phyloP scores from a whole-genome alignment of 2,113 vertebrate species.

The Cyanistes caeruleus region DNA sequence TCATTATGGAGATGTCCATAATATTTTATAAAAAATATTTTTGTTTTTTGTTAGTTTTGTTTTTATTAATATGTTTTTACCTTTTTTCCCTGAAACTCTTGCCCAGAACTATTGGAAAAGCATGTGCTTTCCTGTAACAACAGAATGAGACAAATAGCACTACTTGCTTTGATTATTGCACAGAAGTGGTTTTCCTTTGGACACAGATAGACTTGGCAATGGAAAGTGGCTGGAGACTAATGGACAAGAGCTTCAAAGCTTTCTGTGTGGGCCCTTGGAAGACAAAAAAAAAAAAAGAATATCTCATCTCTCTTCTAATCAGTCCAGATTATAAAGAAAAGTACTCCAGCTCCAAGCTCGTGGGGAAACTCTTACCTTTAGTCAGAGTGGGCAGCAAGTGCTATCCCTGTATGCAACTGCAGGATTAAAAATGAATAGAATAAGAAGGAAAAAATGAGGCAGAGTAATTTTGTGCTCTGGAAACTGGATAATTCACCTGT shows the following conservation, averaged over 20 bases:
- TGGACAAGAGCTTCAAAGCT: constrained; percentile 12
- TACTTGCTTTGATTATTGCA: constrained; percentile 25
- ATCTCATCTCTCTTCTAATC: neutral
- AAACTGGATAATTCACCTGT: constrained; percentile 15
- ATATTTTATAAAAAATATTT: neutral
- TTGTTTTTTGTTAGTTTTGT: too few species aligned
- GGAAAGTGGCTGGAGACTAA: constrained; percentile 9
- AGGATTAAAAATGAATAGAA: neutral
- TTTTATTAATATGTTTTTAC: neutral
- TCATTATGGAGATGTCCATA: neutral
- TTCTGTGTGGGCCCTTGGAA: neutral
- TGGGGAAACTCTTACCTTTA: neutral
- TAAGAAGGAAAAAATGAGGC: neutral
- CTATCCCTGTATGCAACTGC: neutral
- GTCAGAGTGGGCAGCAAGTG: neutral
- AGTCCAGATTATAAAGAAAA: constrained; percentile 22
- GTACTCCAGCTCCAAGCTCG: neutral
- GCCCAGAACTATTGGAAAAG: neutral
- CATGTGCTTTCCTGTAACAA: neutral
- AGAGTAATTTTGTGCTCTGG: neutral
- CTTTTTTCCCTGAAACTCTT: neutral
- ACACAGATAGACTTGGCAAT: constrained; percentile 16
- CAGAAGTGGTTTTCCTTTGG: constrained; percentile 7
- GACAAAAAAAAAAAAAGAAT: neutral
- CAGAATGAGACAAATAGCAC: constrained; percentile 11